These are phyloP conservation scores for Anodontia alba DNA, from an alignment of 2,888 invertebrate species.

Conservation along the genomic window DNA sequence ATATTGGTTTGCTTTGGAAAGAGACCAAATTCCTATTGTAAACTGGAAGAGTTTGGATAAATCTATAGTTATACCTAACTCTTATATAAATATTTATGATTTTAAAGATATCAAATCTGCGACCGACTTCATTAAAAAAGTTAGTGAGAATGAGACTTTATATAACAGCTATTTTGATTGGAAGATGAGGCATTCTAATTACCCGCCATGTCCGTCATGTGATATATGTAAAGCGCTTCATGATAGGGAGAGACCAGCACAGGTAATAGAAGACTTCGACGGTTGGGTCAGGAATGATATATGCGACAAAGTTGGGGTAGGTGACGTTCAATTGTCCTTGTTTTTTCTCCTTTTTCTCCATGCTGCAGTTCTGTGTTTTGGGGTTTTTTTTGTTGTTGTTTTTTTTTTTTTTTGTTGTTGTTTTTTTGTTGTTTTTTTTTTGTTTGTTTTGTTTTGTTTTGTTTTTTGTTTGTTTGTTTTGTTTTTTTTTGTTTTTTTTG, in stretches of 20 bases:
- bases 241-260: not conserved
- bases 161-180: constrained; percentile 61
- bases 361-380: too few species aligned
- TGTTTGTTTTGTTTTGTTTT: too few species aligned
- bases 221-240: constrained; percentile 25
- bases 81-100: constrained; percentile 56
- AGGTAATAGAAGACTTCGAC: constrained; percentile 26
- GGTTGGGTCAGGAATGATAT: constrained; percentile 36
- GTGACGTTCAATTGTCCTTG: not conserved
- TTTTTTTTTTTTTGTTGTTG: too few species aligned
- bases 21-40: constrained; percentile 51
- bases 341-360: not conserved
- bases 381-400: too few species aligned
- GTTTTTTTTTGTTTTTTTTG: too few species aligned
- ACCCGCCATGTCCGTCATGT: constrained; percentile 9
- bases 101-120: constrained; percentile 35
- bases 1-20: constrained; percentile 44
- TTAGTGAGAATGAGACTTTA: constrained; percentile 40
- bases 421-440: too few species aligned
- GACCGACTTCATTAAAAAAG: constrained; percentile 32
- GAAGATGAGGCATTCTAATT: constrained; percentile 26
- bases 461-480: too few species aligned
- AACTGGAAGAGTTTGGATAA: constrained; percentile 44
- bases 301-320: constrained; percentile 37
- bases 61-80: constrained; percentile 39